Evolutionary conservation across 1,140 invertebrate species (phyloP), one percentile per base, ranked within the genome.

Genomic region (Drosophila truncata): DNA sequence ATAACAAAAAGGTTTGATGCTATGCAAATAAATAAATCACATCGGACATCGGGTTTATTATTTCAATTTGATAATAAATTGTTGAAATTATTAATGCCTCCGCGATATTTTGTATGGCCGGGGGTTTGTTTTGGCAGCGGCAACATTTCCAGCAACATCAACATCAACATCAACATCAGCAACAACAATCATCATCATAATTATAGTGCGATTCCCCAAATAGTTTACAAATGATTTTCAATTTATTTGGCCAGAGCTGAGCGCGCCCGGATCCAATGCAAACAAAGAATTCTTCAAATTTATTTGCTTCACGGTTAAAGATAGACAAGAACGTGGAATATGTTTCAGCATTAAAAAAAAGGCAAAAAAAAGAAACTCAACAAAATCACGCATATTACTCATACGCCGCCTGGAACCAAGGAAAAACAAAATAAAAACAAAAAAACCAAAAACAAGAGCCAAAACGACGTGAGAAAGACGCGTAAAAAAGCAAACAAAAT

Each of bases 231-330:
- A 84, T 84, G 66, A 84, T 81, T 85, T 78, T 78, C 61, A 59
- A 73, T 78, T 62, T 77, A 39, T 66, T 37, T 62, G 27, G 42
- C 52, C 31, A 13, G 25, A 46, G 49, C 58, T 20, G 57, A 74
- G 59, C 64, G 59, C 42, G 31, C 25, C 54, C 50, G 59, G 50
- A 47, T 39, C 23, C 27, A 74, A 75, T 60, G 52, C 67, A 78
- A 78, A 75, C 74, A 75, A 52, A 78, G 47, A 88, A 88, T 83
- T 88, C 80, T 73, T 83, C 63, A 83, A 83, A 88, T 88, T 78
- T 70, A 85, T 86, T 85, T 86, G 66, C 78, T 83, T 72, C 61
- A 62, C 63, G 54, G 11, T 72, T 72, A 50, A 60, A 72, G 50
- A 73, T 61, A 60, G 55, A 73, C 27, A 58, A 54, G 29, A 35